These are phyloP conservation scores for Mycetomoellerius zeteki DNA, from an alignment of 1,140 invertebrate species.

Conservation along the genomic window DNA sequence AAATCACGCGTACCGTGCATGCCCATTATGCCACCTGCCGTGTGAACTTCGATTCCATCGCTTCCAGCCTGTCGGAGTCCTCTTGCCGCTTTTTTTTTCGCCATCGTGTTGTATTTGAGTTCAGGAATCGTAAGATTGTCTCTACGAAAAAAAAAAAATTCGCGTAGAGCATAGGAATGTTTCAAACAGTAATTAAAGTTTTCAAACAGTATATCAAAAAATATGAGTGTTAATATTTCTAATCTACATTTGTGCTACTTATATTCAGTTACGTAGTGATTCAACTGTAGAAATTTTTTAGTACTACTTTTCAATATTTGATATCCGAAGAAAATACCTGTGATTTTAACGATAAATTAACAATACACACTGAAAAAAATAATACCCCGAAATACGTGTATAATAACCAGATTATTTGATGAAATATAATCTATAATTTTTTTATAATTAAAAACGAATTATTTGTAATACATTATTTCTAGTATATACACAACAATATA, in stretches of 20 bases:
- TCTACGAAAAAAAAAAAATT: slow-evolving; percentile 26
- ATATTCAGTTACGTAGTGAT: not conserved
- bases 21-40: slow-evolving; percentile 68
- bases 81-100: not conserved
- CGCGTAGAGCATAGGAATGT: too few species aligned
- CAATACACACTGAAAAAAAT: not conserved
- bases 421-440: too few species aligned
- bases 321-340: not conserved
- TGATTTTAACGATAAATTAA: not conserved
- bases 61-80: not conserved
- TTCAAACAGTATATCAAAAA: not conserved
- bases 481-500: not conserved
- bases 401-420: too few species aligned
- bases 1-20: slow-evolving; percentile 82
- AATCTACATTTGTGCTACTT: not conserved
- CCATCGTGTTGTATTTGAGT: not conserved
- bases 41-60: slow-evolving; percentile 42
- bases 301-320: not conserved
- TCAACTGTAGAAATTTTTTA: not conserved
- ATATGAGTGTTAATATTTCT: not conserved
- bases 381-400: not conserved
- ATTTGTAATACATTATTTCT: not conserved
- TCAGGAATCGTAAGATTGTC: slow-evolving; percentile 3
- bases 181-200: not conserved
- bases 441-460: not conserved